phyloP scores from a whole-genome alignment of 1,140 invertebrate species.

The Anastrepha obliqua region DNA sequence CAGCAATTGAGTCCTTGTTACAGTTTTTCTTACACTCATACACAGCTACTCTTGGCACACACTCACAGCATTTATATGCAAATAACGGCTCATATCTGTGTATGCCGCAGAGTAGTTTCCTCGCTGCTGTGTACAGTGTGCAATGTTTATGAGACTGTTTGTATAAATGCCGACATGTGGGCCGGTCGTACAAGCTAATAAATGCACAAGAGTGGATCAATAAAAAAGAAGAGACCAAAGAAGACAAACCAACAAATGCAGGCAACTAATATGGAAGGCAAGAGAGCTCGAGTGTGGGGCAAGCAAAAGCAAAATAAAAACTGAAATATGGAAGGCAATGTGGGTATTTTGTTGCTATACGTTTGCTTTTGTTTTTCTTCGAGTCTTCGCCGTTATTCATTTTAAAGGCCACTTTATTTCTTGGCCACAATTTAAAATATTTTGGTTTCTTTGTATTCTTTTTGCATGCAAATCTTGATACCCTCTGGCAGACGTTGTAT shows the following conservation, averaged over 20 bases:
- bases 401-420: too few relatives aligned
- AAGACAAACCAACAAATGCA: too few relatives aligned
- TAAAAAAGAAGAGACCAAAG: not conserved
- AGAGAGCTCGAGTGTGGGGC: not conserved
- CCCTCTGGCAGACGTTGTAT: too few relatives aligned
- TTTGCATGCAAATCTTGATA: too few relatives aligned
- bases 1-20: not conserved
- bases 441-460: too few relatives aligned
- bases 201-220: not conserved
- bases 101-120: not conserved
- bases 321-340: not conserved
- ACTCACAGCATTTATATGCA: not conserved
- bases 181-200: not conserved
- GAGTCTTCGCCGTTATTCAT: too few relatives aligned
- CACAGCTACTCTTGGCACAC: too few relatives aligned
- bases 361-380: too few relatives aligned
- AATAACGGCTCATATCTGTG: not conserved
- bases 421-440: too few relatives aligned
- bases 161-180: not conserved
- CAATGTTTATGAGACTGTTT: conserved; percentile 9
- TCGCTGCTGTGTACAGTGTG: not conserved
- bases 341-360: too few relatives aligned
- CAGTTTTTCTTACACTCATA: not conserved
- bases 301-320: not conserved
- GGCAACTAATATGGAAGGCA: too few relatives aligned